Evolutionary conservation across 2,797 vertebrate genomes (phyloP), one percentile per base, ranked within the genome.

Genomic region (Acanthurus lineatus): DNA sequence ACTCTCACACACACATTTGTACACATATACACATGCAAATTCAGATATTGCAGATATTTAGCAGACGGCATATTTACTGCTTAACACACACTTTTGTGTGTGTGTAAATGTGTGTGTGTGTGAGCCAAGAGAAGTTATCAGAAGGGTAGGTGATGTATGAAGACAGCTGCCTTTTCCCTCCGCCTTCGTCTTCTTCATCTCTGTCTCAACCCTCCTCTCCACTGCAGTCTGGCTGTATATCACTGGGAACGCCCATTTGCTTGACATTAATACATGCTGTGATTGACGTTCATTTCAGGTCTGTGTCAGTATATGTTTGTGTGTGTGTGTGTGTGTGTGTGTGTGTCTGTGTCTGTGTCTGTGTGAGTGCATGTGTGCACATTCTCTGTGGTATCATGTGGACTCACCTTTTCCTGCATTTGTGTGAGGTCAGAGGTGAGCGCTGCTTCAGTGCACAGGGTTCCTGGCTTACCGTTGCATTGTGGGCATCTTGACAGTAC

Each of bases 181-280:
- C 59, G 56, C 57, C 47, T 48, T 79, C 53, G 19, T 77, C 58
- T 40, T 60, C 48, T 58, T 28, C 48, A 64, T 76, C 60, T 63
- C 52, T 35, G 17, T 45, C 51, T 72, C 6, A 0, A 62, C 22
- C 19, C 59, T 52, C 17, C 61, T 63, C 73, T 47, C 47, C 56
- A 47, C 48, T 76, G 56, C 10, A 8, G 35, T 59, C 64, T 19
- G 28, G 48, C 57, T 69, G 60, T 88, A 88, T 65, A 85, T 88
- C 69, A 79, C 40, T 6, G 62, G 16, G 16, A 71, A 83, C 35
- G 16, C 59, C 75, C 59, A 64, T 73, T 79, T 16, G 2, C 49
- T 67, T 79, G 73, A 91, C 77, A 83, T 88, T 88, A 85, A 88
- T 69, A 70, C 53, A 5, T 59, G 20, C 10, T 52, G 0, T 83